phyloP scores from a whole-genome alignment of 2,113 vertebrate species.

The Oenanthe oenanthe region DNA sequence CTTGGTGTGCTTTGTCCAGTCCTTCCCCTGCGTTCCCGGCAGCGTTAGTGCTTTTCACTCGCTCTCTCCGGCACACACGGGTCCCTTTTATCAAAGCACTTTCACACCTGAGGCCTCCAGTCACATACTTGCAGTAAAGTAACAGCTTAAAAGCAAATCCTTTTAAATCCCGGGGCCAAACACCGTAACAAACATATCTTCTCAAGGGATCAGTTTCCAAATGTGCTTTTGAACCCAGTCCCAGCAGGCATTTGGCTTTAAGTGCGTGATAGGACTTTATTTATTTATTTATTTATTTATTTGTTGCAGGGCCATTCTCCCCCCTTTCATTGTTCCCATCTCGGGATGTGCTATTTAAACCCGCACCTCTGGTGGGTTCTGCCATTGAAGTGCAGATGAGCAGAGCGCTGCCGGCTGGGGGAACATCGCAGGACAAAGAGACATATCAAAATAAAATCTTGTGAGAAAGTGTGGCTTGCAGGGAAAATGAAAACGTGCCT shows the following conservation, averaged over 20 bases:
- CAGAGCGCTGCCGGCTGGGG: neutral
- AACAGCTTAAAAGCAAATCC: conserved; percentile 67
- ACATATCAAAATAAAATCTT: conserved; percentile 28
- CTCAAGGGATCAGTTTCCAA: conserved; percentile 48
- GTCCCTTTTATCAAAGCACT: conserved; percentile 68
- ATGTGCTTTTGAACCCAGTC: conserved; percentile 67
- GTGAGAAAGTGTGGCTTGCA: neutral
- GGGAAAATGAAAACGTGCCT: neutral
- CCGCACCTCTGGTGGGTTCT: conserved; percentile 12
- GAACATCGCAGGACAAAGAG: conserved; percentile 45
- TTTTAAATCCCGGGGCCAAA: conserved; percentile 70
- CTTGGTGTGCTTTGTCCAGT: conserved; percentile 33
- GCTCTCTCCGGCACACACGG: conserved; percentile 13
- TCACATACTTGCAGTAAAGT: conserved; percentile 59
- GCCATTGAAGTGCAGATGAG: neutral
- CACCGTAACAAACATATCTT: conserved; percentile 43
- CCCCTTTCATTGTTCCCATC: neutral
- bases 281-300: conserved; percentile 18
- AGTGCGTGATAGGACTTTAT: neutral
- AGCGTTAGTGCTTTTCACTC: conserved; percentile 34
- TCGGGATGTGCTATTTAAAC: neutral
- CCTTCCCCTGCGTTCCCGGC: neutral
- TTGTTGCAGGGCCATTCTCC: neutral
- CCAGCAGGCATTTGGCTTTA: conserved; percentile 41
- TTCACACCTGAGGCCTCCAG: conserved; percentile 75